Percentiles rank a stretch among this genome's conserved stretches.
phyloP scores from a whole-genome alignment of 2,888 invertebrate species.

The Lacanobia wlatinum region DNA sequence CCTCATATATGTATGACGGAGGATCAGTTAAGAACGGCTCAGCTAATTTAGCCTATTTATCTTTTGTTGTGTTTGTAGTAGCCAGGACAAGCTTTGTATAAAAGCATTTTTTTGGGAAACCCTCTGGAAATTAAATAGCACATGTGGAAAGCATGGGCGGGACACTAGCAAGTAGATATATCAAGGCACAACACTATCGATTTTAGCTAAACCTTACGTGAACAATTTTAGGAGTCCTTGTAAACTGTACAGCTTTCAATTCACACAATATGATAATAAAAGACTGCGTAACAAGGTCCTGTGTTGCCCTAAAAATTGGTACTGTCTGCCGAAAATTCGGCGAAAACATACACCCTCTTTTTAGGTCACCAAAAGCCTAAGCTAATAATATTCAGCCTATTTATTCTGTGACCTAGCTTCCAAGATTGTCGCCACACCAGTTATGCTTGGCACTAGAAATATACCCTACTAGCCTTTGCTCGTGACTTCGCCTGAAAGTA shows the following conservation, averaged over 20 bases:
- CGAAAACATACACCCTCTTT: not conserved
- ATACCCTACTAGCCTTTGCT: not conserved
- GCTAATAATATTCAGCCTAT: not conserved
- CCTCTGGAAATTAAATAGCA: no score
- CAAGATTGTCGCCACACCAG: not conserved
- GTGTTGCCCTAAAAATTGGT: not conserved
- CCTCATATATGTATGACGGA: no score
- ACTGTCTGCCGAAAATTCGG: not conserved
- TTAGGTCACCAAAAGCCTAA: not conserved
- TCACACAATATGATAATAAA: no score
- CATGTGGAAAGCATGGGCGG: no score
- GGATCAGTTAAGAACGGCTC: no score
- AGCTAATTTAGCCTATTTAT: no score
- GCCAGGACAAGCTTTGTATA: no score
- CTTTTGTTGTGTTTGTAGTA: no score
- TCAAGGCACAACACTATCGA: not conserved
- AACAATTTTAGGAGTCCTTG: not conserved
- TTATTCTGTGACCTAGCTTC: not conserved
- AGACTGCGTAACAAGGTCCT: no score
- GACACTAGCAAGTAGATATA: no score
- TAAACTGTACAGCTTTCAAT: not conserved
- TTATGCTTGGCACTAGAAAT: constrained; percentile 13
- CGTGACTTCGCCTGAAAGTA: no score
- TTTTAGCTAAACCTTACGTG: not conserved
- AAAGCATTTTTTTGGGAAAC: no score